phyloP scores from a whole-genome alignment of 2,113 vertebrate species.

The Pholis gunnellus region DNA sequence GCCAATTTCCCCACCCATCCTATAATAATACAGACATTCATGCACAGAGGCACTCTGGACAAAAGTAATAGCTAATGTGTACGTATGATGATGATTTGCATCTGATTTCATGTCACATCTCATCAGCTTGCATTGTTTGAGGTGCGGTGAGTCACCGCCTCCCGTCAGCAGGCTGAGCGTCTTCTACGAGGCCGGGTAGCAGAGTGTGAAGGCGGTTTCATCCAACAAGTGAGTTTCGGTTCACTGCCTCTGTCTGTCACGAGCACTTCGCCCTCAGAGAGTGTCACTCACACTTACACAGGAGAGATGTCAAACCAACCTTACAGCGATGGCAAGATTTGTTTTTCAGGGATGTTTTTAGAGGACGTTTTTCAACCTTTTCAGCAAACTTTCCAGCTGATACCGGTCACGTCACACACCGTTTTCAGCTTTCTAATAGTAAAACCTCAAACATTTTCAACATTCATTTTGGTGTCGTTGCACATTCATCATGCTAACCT shows the following conservation, averaged over 20 bases:
- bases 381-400: not conserved
- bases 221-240: conserved; percentile 53
- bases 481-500: not conserved
- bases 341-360: not conserved
- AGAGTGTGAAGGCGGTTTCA: conserved; percentile 47
- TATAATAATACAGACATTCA: conserved; percentile 19
- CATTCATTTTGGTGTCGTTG: not conserved
- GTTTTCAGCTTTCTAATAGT: too few species aligned
- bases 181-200: conserved; percentile 30
- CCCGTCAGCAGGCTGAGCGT: conserved; percentile 25
- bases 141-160: conserved; percentile 48
- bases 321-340: not conserved
- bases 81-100: conserved; percentile 18
- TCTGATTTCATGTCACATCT: conserved; percentile 52
- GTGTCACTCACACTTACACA: conserved; percentile 21
- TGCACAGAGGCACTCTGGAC: not conserved
- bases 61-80: conserved; percentile 19
- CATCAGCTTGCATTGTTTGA: conserved; percentile 38
- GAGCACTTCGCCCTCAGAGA: conserved; percentile 30
- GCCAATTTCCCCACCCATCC: not conserved
- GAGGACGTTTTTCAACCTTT: not conserved
- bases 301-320: not conserved
- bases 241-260: conserved; percentile 61
- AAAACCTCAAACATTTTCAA: not conserved
- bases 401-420: not conserved